Conservation (phyloP, 2,888 invertebrate genomes). For the Sinodicranocentrus sp. region DNA sequence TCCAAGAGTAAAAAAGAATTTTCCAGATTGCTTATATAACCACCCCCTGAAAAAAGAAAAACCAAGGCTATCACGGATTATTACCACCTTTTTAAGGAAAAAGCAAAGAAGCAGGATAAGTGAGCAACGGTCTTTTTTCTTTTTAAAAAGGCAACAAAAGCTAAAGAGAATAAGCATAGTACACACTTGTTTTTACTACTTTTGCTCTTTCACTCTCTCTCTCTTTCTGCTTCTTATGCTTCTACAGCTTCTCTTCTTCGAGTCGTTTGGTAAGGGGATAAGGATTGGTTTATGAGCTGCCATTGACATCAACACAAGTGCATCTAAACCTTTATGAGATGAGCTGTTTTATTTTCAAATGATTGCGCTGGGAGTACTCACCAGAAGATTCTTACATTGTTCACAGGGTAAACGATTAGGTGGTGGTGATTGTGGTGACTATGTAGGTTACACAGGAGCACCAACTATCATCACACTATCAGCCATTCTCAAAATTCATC, state of each 20-base stretch:
- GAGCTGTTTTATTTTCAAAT: slow-evolving; percentile 76
- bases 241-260: slow-evolving; percentile 6
- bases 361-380: slow-evolving; percentile 68
- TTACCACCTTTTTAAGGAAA: slow-evolving; percentile 31
- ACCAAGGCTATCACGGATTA: slow-evolving; percentile 25
- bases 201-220: neutral
- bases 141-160: slow-evolving; percentile 3
- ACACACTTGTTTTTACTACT: neutral
- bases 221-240: slow-evolving; percentile 31
- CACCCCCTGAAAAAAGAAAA: neutral
- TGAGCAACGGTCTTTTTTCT: neutral
- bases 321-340: slow-evolving; percentile 76
- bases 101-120: neutral
- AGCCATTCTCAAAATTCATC: no score
- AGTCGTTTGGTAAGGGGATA: slow-evolving; percentile 56
- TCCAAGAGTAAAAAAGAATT: no score
- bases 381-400: slow-evolving; percentile 56
- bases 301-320: slow-evolving; percentile 76
- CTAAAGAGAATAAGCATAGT: neutral
- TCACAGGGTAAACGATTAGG: slow-evolving; percentile 65
- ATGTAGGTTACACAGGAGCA: slow-evolving; percentile 38
- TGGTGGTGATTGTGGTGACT: slow-evolving; percentile 37
- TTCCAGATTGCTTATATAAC: neutral
- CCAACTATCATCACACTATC: no score
- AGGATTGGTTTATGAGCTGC: slow-evolving; percentile 76